Conservation (phyloP, 2,797 vertebrate species). For the Hipposideros larvatus region DNA sequence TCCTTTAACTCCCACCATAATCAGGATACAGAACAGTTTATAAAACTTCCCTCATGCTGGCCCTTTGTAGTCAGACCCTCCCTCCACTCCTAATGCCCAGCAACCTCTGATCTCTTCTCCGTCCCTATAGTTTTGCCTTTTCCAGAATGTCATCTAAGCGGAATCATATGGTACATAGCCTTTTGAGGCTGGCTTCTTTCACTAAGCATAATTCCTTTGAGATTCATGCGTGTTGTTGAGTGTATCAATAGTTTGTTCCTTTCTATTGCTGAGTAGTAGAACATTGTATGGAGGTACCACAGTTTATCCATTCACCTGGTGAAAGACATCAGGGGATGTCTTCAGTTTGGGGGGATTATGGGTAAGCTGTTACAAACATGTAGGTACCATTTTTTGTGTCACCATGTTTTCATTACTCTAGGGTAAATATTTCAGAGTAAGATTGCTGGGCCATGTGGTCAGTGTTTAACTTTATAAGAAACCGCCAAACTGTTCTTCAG, state of each 20-base stretch:
- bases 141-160: neutral
- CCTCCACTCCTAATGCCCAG: neutral
- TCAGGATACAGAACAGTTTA: neutral
- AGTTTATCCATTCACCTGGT: neutral
- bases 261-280: neutral
- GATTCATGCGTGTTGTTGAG: neutral
- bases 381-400: neutral
- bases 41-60: neutral
- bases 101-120: neutral
- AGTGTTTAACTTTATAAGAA: neutral
- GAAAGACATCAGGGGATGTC: neutral
- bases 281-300: neutral
- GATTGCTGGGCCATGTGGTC: neutral
- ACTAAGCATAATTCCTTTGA: neutral
- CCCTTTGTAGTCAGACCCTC: neutral
- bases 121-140: neutral
- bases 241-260: neutral
- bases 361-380: neutral
- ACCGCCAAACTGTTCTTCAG: neutral
- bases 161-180: neutral
- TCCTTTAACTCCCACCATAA: neutral
- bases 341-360: neutral
- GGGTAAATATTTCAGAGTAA: neutral
- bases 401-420: constrained; percentile 16
- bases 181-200: neutral